Percentiles rank a stretch among this genome's conserved stretches.
These are phyloP conservation scores for Coronaproctus castanopsis DNA, from an alignment of 2,888 invertebrate species.

Conservation along the genomic window DNA sequence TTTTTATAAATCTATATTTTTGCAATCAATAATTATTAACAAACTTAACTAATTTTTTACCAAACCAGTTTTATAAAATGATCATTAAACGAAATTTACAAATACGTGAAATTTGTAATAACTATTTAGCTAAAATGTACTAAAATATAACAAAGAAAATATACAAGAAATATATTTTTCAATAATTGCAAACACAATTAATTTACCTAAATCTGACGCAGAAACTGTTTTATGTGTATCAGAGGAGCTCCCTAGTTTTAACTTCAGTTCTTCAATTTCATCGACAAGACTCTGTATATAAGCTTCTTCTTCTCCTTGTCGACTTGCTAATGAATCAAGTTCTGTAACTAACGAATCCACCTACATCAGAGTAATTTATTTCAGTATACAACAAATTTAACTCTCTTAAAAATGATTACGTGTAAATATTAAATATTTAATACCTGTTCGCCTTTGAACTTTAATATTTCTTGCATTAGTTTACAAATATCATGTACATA, in stretches of 20 bases:
- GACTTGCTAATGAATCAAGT: slow-evolving; percentile 31
- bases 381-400: no score
- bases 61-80: not conserved
- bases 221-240: not conserved
- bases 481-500: slow-evolving; percentile 29
- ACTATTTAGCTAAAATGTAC: no score
- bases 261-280: slow-evolving; percentile 24
- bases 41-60: not conserved
- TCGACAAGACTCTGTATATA: slow-evolving; percentile 22
- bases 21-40: no score
- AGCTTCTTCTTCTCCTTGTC: slow-evolving; percentile 29
- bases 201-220: not conserved
- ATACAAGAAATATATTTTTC: no score
- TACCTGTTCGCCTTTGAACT: slow-evolving; percentile 48
- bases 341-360: slow-evolving; percentile 33
- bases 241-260: not conserved
- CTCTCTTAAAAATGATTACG: no score
- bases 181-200: no score
- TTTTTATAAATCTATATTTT: no score
- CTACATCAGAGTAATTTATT: slow-evolving; percentile 23
- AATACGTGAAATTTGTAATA: no score
- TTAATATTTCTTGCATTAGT: slow-evolving; percentile 43
- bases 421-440: no score
- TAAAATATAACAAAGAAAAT: no score
- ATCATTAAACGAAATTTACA: no score